Evolutionary conservation across 2,888 invertebrate species (phyloP).

Genomic region (Oscheius myriophilus): DNA sequence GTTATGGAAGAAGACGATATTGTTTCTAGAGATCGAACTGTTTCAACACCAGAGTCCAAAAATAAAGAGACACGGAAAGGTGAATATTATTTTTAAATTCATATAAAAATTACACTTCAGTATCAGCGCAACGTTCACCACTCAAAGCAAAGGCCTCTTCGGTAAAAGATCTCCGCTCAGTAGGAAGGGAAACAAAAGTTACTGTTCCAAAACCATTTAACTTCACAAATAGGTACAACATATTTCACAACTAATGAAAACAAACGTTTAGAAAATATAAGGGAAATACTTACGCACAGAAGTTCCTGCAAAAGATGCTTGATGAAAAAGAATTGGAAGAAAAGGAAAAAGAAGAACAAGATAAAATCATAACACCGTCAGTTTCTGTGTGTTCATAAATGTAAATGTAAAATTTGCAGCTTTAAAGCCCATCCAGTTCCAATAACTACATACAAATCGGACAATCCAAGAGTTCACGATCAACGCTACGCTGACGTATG

Average conservation of each 20-base stretch:
- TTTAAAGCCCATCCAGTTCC: conserved; percentile 51
- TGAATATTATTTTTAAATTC: background rate
- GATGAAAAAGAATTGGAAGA: conserved; percentile 25
- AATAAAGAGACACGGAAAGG: too few species aligned
- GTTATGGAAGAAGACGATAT: too few species aligned
- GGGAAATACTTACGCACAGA: conserved; percentile 29
- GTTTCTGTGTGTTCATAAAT: background rate
- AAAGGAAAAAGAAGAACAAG: conserved; percentile 10
- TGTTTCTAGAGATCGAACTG: too few species aligned
- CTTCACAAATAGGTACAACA: conserved; percentile 10
- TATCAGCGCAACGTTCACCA: background rate
- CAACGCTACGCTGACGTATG: conserved; percentile 36
- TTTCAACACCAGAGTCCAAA: too few species aligned
- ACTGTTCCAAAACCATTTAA: conserved; percentile 16
- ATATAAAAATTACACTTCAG: background rate
- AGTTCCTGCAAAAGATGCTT: conserved; percentile 28
- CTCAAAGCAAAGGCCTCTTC: background rate
- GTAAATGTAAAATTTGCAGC: conserved; percentile 7
- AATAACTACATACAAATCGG: conserved; percentile 39
- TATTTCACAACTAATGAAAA: background rate
- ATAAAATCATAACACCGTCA: conserved; percentile 12
- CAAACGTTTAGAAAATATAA: conserved; percentile 19
- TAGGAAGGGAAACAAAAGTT: background rate
- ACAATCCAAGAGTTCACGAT: conserved; percentile 40
- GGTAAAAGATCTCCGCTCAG: conserved; percentile 9